phyloP scores from a whole-genome alignment of 1,140 invertebrate species.

The Armadillidium nasatum region DNA sequence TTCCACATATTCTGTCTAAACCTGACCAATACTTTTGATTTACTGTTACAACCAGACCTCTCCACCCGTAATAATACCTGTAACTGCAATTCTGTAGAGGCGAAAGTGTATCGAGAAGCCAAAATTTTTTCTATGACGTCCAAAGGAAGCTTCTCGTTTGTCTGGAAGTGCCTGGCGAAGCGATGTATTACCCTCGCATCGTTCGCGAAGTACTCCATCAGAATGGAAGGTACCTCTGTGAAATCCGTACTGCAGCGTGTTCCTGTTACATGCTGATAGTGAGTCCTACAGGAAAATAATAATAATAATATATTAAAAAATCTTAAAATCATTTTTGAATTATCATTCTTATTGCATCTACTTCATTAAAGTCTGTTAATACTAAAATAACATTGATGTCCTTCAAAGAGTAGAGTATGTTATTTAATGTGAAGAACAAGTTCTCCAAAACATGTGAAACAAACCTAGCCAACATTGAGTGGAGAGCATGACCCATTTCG shows the following conservation, averaged over 20 bases:
- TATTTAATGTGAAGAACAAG: too few relatives aligned
- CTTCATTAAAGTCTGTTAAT: too few relatives aligned
- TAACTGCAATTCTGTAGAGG: conserved; percentile 82
- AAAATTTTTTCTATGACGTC: conserved; percentile 71
- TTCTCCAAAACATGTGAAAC: conserved; percentile 3
- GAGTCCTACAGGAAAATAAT: conserved; percentile 62
- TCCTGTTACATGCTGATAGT: conserved; percentile 94
- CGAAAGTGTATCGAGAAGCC: conserved; percentile 76
- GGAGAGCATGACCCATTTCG: conserved; percentile 98
- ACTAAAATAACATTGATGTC: background rate
- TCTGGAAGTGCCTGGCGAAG: conserved; percentile 89
- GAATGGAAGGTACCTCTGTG: conserved; percentile 93
- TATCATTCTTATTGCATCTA: too few relatives aligned
- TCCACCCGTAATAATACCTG: conserved; percentile 57
- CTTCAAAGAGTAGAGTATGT: too few relatives aligned
- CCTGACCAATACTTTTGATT: background rate
- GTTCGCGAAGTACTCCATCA: conserved; percentile 96
- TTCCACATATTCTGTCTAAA: conserved; percentile 7
- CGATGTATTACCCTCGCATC: conserved; percentile 76
- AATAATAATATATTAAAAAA: background rate
- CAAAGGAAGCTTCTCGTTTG: conserved; percentile 74
- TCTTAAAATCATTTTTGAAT: too few relatives aligned
- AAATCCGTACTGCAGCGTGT: conserved; percentile 96
- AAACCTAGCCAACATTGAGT: conserved; percentile 90
- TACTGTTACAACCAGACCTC: background rate